Conservation (phyloP, 1,140 invertebrate genomes). For the Trypoxylus dichotomus region DNA sequence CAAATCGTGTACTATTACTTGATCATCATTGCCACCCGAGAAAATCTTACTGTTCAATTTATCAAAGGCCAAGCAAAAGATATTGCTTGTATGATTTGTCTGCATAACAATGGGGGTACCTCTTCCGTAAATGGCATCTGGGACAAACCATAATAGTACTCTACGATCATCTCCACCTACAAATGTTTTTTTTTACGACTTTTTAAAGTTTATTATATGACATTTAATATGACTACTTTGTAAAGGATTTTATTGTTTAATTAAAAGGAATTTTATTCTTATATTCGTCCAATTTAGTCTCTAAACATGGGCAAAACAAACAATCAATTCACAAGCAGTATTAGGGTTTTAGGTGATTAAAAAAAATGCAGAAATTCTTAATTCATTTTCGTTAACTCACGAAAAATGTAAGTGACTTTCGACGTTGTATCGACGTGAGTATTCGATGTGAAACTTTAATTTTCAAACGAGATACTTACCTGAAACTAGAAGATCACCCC, state of each 20-base stretch:
- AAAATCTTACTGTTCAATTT: constrained; percentile 78
- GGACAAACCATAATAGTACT: constrained; percentile 86
- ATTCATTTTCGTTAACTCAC: too few relatives aligned
- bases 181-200: too few relatives aligned
- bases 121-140: constrained; percentile 69
- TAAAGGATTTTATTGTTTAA: too few relatives aligned
- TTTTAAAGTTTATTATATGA: constrained; percentile 4
- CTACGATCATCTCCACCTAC: constrained; percentile 89
- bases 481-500: constrained; percentile 84
- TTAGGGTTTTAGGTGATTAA: too few relatives aligned
- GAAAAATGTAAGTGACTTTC: too few relatives aligned
- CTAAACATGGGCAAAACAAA: not conserved
- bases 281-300: not conserved
- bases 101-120: constrained; percentile 73
- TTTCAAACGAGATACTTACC: constrained; percentile 60
- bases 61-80: constrained; percentile 89
- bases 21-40: constrained; percentile 93
- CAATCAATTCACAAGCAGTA: not conserved
- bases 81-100: constrained; percentile 86
- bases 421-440: too few relatives aligned
- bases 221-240: too few relatives aligned
- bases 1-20: constrained; percentile 86
- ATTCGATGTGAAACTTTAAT: not conserved
- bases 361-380: too few relatives aligned
- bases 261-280: not conserved